These are phyloP conservation scores for Lampris megalopsis DNA, from an alignment of 2,113 vertebrate genomes.

Conservation along the genomic window DNA sequence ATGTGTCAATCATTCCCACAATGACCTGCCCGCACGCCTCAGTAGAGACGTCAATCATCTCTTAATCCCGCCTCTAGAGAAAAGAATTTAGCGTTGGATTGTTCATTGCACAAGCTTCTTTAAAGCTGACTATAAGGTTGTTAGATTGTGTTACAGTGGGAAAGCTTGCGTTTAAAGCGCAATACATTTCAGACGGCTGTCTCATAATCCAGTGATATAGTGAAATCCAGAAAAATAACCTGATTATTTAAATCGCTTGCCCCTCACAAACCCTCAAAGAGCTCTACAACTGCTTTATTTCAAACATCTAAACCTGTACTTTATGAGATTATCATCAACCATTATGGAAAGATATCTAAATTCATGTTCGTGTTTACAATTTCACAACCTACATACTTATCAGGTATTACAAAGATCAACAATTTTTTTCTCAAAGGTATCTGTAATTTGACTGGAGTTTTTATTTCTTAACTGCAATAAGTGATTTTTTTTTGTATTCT, in stretches of 20 bases:
- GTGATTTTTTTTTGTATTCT: too few relatives aligned
- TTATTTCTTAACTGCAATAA: too few relatives aligned
- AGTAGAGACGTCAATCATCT: constrained; percentile 65
- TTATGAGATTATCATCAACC: too few relatives aligned
- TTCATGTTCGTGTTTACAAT: too few relatives aligned
- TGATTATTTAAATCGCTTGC: not conserved
- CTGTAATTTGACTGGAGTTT: too few relatives aligned
- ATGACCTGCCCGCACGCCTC: constrained; percentile 70
- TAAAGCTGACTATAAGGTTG: not conserved
- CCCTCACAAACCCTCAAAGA: too few relatives aligned
- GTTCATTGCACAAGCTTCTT: not conserved
- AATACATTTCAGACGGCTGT: not conserved
- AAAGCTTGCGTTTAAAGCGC: not conserved
- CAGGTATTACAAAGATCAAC: too few relatives aligned
- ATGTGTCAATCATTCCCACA: constrained; percentile 75
- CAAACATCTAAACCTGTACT: too few relatives aligned
- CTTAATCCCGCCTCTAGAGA: constrained; percentile 57
- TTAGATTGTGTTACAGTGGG: not conserved
- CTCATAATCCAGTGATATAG: not conserved
- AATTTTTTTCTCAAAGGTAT: too few relatives aligned
- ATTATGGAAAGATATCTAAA: too few relatives aligned
- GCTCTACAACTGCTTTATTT: too few relatives aligned
- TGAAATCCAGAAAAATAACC: not conserved
- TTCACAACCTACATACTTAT: too few relatives aligned
- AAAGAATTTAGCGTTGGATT: constrained; percentile 35